phyloP scores from a whole-genome alignment of 23 tunicate genomes.

The Ascidia mentula region DNA sequence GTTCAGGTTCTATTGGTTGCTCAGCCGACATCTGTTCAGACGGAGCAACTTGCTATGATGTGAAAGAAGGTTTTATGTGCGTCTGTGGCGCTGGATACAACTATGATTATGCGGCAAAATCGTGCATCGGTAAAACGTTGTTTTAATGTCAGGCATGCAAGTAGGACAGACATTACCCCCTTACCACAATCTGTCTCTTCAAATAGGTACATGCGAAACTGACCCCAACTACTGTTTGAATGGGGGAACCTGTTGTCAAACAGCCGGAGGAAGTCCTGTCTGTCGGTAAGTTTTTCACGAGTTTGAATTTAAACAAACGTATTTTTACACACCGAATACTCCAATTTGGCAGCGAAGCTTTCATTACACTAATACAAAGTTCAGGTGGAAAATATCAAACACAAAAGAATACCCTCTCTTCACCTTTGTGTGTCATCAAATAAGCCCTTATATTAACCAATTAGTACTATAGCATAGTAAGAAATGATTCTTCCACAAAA shows the following conservation, averaged over 20 bases:
- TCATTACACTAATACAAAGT: too few relatives aligned
- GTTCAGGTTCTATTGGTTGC: background rate
- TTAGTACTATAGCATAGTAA: too few relatives aligned
- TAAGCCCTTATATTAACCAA: too few relatives aligned
- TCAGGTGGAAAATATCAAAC: too few relatives aligned
- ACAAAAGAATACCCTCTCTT: too few relatives aligned
- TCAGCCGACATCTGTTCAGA: background rate
- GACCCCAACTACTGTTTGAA: background rate
- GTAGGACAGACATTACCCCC: background rate
- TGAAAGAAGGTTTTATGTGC: background rate
- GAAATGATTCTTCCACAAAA: too few relatives aligned
- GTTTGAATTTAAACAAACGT: too few relatives aligned
- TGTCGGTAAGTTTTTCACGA: conserved; percentile 4
- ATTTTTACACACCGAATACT: too few relatives aligned
- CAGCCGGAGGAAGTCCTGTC: background rate
- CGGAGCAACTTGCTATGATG: background rate
- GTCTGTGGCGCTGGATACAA: background rate
- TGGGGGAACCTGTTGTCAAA: background rate
- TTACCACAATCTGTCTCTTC: background rate
- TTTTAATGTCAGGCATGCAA: background rate
- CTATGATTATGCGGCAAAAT: background rate
- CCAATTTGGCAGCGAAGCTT: too few relatives aligned
- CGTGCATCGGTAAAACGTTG: background rate
- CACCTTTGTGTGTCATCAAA: too few relatives aligned
- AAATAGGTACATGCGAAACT: background rate